These are phyloP conservation scores for Pemphigus obesinymphae DNA, from an alignment of 1,140 invertebrate genomes.

Conservation along the genomic window DNA sequence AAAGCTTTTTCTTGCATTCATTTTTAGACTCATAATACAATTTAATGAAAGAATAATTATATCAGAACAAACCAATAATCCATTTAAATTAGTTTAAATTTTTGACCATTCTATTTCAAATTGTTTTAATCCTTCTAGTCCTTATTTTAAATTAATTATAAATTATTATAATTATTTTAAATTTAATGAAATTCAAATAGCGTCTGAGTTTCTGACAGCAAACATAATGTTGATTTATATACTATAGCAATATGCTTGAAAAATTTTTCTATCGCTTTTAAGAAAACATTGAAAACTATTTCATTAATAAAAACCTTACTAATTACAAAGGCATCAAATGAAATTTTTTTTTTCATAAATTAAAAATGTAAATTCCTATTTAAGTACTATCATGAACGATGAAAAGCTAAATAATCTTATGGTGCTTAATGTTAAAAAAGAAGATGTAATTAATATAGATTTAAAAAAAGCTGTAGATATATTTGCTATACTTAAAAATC, in stretches of 20 bases:
- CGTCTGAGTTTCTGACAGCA: background rate
- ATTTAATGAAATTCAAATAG: too few relatives aligned
- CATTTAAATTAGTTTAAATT: too few relatives aligned
- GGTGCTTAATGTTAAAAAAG: background rate
- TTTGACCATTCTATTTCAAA: background rate
- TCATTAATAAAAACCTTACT: too few relatives aligned
- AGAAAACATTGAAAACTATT: too few relatives aligned
- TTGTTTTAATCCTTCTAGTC: background rate
- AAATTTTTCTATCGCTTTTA: too few relatives aligned
- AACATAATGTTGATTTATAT: background rate
- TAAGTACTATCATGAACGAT: too few relatives aligned
- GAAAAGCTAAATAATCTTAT: background rate
- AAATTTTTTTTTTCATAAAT: background rate
- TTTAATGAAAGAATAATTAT: background rate
- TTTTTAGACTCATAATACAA: background rate
- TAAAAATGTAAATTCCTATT: too few relatives aligned
- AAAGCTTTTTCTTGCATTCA: too few relatives aligned
- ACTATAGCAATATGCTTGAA: too few relatives aligned
- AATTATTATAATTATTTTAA: too few relatives aligned
- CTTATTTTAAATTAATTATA: background rate
- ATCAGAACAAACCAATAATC: too few relatives aligned
- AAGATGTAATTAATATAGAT: background rate
- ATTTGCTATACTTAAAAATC: background rate
- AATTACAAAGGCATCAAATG: background rate
- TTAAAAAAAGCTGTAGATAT: background rate